Percentiles rank a stretch among this genome's conserved stretches.
These are phyloP conservation scores for Corythaeola cristata DNA, from an alignment of 2,113 vertebrate genomes.

Conservation along the genomic window DNA sequence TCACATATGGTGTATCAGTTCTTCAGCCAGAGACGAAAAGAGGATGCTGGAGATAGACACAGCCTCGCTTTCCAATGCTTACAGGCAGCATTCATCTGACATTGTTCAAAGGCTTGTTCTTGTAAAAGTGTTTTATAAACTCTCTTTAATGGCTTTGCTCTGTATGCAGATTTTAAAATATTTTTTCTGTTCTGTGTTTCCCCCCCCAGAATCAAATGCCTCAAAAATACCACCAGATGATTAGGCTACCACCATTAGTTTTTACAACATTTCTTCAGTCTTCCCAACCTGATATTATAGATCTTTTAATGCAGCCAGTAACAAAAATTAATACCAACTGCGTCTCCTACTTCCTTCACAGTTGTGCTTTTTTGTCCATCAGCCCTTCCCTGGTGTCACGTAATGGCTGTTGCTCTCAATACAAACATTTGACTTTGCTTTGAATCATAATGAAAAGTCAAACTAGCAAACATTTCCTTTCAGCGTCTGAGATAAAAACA, in stretches of 20 bases:
- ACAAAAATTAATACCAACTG: neutral
- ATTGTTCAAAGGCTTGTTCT: neutral
- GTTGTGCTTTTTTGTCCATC: neutral
- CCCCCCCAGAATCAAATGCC: neutral
- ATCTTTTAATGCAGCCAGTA: neutral
- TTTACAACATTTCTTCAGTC: neutral
- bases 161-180: neutral
- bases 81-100: neutral
- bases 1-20: neutral
- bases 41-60: neutral
- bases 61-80: neutral
- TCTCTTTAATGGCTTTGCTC: neutral
- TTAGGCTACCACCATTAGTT: neutral
- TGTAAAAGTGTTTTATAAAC: neutral
- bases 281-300: neutral
- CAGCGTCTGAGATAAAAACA: neutral
- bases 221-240: neutral
- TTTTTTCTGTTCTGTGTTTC: neutral
- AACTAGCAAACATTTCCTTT: neutral
- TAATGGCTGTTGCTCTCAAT: neutral
- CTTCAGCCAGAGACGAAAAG: neutral
- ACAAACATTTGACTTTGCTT: neutral
- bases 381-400: neutral
- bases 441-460: neutral
- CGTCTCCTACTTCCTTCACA: neutral